These are phyloP conservation scores for Tragopan temminckii DNA, from an alignment of 2,797 vertebrate species.

Conservation along the genomic window DNA sequence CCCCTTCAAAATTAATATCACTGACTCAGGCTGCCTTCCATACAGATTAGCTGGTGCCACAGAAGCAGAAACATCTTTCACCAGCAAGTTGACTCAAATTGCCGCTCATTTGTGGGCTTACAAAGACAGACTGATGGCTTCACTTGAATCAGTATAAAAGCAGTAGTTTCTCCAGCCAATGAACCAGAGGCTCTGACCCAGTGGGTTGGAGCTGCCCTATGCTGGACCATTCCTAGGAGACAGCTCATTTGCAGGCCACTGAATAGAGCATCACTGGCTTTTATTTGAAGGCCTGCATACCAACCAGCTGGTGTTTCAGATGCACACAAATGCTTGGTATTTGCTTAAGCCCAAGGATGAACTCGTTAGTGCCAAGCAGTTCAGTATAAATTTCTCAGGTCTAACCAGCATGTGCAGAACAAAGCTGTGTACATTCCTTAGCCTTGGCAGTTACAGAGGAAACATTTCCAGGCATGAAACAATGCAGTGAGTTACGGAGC, in stretches of 20 bases:
- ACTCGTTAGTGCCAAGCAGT: conserved; percentile 4
- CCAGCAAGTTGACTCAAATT: background rate
- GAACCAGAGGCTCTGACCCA: background rate
- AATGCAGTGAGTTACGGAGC: background rate
- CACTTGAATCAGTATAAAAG: background rate
- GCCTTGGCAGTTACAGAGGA: background rate
- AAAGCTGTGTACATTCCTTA: background rate
- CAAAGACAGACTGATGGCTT: background rate
- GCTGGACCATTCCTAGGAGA: background rate
- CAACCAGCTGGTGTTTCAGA: background rate
- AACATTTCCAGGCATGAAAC: background rate
- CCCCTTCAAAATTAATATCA: background rate
- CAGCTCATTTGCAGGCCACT: background rate
- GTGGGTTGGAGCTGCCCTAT: background rate
- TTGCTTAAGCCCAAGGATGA: background rate
- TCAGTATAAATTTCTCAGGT: background rate
- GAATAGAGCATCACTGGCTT: background rate
- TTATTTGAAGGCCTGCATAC: background rate
- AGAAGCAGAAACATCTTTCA: background rate
- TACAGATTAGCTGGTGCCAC: background rate
- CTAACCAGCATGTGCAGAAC: background rate
- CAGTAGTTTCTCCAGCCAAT: background rate
- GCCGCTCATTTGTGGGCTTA: background rate
- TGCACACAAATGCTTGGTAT: background rate
- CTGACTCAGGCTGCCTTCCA: background rate